Evolutionary conservation across 2,888 invertebrate genomes (phyloP), one percentile per base, ranked within the genome.

Genomic region (Agonopterix heracliana): DNA sequence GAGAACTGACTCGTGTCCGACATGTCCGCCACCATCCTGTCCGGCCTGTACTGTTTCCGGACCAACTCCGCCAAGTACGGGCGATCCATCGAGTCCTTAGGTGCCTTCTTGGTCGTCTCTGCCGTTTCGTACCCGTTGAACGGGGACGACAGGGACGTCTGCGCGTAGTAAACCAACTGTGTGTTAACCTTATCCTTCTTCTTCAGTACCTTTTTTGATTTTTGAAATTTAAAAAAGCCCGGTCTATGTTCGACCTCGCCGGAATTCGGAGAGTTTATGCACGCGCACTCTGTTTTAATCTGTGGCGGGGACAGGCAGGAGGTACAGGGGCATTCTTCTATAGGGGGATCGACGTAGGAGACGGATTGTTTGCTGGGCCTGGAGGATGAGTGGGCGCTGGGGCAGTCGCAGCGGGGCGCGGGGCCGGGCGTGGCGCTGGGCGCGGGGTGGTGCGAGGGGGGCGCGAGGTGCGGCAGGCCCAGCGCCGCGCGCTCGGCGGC

Each of bases 1-100:
- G 83, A 78, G 54, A 78, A 73, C 13, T 74, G 56, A 51, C 81
- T 81, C 2, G 63, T 62, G 34, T 68, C 63, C 0, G 76, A 72
- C n/a, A 62, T 57, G 61, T 44, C 44, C n/a, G 68, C 61, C 40
- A 60, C 41, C 34, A 73, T 61, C 36, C 58, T 53, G 48, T 56
- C 60, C 8, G 71, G 66, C 41, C 61, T 61, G 56, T 81, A 81
- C 52, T 83, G 83, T 50, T 68, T 80, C 44, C 68, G 64, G 10
- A 78, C 56, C 51, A 80, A 58, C 26, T 72, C 64, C 2, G 62
- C 52, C 48, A 81, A 59, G 56, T 74, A 78, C 0, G 64, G 54
- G 14, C 52, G 57, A 47, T 53, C 56, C 26, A 64, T 48, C 5
- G 41, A 7, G 3, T 54, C 44, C 10, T 43, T 46, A 38, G 3